Percentiles rank a stretch among this genome's conserved stretches.
phyloP scores from a whole-genome alignment of 2,797 vertebrate species.

The Eulemur coronatus region DNA sequence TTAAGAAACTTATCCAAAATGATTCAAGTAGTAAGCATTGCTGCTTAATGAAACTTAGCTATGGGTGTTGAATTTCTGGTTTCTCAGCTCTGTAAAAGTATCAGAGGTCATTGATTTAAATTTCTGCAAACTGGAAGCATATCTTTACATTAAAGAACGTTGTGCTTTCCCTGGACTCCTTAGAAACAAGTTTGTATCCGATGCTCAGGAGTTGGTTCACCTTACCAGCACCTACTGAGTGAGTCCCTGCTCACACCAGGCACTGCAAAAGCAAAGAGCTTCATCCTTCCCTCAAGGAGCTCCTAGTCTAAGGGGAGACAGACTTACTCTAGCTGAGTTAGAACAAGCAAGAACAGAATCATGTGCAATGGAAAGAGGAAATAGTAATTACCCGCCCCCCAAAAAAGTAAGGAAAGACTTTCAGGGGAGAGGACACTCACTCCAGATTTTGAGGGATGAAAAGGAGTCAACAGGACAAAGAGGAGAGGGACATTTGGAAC shows the following conservation, averaged over 20 bases:
- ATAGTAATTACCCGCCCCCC: background rate
- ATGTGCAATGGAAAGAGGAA: background rate
- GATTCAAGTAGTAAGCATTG: background rate
- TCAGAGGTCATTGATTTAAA: background rate
- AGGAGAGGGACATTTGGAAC: background rate
- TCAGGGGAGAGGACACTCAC: background rate
- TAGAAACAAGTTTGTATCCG: background rate
- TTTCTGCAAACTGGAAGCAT: background rate
- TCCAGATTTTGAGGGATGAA: background rate
- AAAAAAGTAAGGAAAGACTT: background rate
- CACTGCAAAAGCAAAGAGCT: background rate
- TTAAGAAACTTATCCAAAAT: background rate
- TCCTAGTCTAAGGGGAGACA: background rate
- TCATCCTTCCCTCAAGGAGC: background rate
- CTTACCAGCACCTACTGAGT: background rate
- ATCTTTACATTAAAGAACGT: slow-evolving; percentile 3
- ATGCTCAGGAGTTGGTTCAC: background rate
- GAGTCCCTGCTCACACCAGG: background rate
- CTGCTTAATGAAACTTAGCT: background rate
- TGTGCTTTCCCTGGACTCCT: background rate
- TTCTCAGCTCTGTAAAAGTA: background rate
- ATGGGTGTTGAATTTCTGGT: background rate
- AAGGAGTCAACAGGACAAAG: background rate
- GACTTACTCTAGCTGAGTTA: background rate
- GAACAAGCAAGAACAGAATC: background rate